A percentile compares a stretch with the other conserved stretches of the same genome.
phyloP scores from a whole-genome alignment of 2,888 invertebrate species.

The Macrosiphum euphorbiae region DNA sequence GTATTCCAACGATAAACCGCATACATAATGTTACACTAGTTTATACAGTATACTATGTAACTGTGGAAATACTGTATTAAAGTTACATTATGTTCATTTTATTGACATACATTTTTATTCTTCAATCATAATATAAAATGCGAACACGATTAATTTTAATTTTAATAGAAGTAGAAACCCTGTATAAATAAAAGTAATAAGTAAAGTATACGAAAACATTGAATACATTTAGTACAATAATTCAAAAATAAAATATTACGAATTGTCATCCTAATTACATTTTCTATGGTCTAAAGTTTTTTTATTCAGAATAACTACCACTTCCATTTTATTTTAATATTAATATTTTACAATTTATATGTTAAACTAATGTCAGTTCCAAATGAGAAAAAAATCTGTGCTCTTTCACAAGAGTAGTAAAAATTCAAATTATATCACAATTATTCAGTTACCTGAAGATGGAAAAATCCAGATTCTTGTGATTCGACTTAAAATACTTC shows the following conservation, averaged over 20 bases:
- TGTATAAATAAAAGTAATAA: neutral
- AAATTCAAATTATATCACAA: conserved; percentile 50
- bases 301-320: neutral
- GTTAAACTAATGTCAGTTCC: conserved; percentile 27
- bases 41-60: neutral
- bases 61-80: neutral
- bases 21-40: neutral
- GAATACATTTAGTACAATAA: neutral
- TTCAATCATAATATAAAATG: neutral
- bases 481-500: conserved; percentile 50
- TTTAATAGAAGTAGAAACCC: neutral
- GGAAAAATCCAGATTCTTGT: neutral
- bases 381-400: neutral
- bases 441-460: conserved; percentile 36
- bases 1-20: neutral
- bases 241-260: conserved; percentile 9
- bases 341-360: conserved; percentile 60
- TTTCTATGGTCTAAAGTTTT: neutral
- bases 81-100: neutral
- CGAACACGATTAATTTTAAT: neutral
- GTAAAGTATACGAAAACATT: neutral
- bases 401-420: conserved; percentile 30
- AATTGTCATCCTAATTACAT: conserved; percentile 18
- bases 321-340: conserved; percentile 37
- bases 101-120: neutral